phyloP scores from a whole-genome alignment of 2,888 invertebrate genomes.

The Tyria jacobaeae region DNA sequence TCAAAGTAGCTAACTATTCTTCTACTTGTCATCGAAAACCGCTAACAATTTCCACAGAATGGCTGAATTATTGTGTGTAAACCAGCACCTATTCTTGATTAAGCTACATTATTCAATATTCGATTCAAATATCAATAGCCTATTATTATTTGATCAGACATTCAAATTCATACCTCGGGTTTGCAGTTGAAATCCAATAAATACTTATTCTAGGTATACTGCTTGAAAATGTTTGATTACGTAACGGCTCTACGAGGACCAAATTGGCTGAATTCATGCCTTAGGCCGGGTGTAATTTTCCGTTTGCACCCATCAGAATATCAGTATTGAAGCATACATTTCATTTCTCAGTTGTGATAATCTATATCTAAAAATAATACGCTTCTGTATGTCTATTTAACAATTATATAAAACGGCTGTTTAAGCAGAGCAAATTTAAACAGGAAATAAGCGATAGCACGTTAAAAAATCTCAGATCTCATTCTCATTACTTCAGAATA shows the following conservation, averaged over 20 bases:
- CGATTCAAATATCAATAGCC: no score
- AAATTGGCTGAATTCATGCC: slow-evolving; percentile 52
- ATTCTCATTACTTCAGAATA: not conserved
- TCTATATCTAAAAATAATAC: not conserved
- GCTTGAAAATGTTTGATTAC: slow-evolving; percentile 51
- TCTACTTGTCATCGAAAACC: no score
- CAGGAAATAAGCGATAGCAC: not conserved
- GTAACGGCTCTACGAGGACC: slow-evolving; percentile 41
- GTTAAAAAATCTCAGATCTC: not conserved
- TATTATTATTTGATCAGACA: no score
- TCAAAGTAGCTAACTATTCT: no score
- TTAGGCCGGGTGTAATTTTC: slow-evolving; percentile 42
- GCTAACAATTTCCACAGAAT: no score
- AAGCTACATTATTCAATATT: no score
- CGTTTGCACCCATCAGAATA: slow-evolving; percentile 36
- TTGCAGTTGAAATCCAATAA: not conserved
- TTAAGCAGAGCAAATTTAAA: not conserved
- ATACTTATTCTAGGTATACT: slow-evolving; percentile 23
- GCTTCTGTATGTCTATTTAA: not conserved
- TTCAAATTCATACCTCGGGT: no score
- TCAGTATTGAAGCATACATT: slow-evolving; percentile 45
- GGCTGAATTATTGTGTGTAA: no score
- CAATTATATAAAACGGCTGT: not conserved
- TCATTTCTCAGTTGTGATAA: no score
- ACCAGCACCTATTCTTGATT: no score